These are phyloP conservation scores for Intellagama lesueurii DNA, from an alignment of 2,797 vertebrate species.

Conservation along the genomic window DNA sequence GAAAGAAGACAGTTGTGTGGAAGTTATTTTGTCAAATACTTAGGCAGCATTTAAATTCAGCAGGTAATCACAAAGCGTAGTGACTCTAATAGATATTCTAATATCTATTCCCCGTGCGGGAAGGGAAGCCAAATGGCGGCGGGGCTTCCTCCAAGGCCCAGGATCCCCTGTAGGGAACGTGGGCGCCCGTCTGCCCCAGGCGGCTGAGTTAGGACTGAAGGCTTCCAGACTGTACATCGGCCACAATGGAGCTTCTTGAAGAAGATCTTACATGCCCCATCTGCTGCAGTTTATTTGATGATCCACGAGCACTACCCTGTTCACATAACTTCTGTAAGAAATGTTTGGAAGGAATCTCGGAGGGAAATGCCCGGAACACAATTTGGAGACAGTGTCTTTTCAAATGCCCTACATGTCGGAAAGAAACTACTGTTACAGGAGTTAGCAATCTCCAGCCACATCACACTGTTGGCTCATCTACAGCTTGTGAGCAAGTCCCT, in stretches of 20 bases:
- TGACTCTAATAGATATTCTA: too few species aligned
- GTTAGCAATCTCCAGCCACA: constrained; percentile 85
- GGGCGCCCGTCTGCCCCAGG: not conserved
- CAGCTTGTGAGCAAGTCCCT: too few species aligned
- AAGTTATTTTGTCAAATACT: too few species aligned
- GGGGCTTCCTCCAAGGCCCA: too few species aligned
- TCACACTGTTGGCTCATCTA: too few species aligned
- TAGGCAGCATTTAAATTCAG: too few species aligned
- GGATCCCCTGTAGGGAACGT: too few species aligned
- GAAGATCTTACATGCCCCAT: constrained; percentile 97
- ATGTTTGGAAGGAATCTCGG: constrained; percentile 93
- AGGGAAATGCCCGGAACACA: constrained; percentile 84
- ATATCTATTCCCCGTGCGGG: not conserved
- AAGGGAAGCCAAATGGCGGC: not conserved
- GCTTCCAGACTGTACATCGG: constrained; percentile 21
- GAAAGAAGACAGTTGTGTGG: too few species aligned
- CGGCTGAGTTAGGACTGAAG: too few species aligned
- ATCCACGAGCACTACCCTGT: constrained; percentile 92
- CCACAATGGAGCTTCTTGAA: constrained; percentile 92
- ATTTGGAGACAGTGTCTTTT: constrained; percentile 85
- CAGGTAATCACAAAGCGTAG: too few species aligned
- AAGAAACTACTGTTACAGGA: constrained; percentile 90
- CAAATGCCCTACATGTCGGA: constrained; percentile 95
- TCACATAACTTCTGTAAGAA: constrained; percentile 97
- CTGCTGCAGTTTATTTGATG: constrained; percentile 95